Evolutionary conservation across 2,888 invertebrate species (phyloP), one percentile per base, ranked within the genome.

Genomic region (Platycnemis pennipes): DNA sequence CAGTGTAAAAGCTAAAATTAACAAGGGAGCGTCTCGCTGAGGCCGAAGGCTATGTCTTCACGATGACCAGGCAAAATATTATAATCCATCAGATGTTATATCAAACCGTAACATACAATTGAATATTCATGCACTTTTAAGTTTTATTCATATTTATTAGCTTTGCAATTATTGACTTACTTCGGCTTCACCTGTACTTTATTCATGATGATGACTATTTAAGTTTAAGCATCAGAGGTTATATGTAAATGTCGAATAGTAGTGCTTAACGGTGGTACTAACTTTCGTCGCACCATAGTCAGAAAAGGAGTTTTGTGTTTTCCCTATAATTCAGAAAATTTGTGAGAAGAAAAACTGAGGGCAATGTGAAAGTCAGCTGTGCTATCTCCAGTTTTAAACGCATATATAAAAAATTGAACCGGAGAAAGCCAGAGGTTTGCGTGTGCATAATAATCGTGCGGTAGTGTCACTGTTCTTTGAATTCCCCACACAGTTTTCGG

Each of bases 1-100:
- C 91, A 91, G 56, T 91, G 56, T 91, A 63, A n/a, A 91, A 63
- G 91, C 91, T 91, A 91, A 91, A 91, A 91, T 91, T 91, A 91
- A 63, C 91, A 63, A 56, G 7, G 89, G 69, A n/a, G 37, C n/a
- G 53, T 87, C 44, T n/a, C 87, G n/a, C 46, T n/a, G 45, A n/a
- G 69, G 31, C 69, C 69, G 87, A 87, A 87, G 87, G 45, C 87
- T 16, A 45, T n/a, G n/a, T 56, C 63, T 91, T 63, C 91, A n/a
- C 63, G 44, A 44, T 44, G n/a, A n/a, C n/a, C n/a, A n/a, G n/a
- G n/a, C n/a, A n/a, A n/a, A n/a, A 49, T 49, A 49, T 11, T 49
- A 16, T 49, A 7, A 49, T 49, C 16, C 49, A 49, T 11, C 8
- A 49, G 16, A 49, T 49, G 49, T 16, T 11, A 11, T 49, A 49